Conservation (phyloP, 2,888 invertebrate species). For the Geotrupes spiniger region DNA sequence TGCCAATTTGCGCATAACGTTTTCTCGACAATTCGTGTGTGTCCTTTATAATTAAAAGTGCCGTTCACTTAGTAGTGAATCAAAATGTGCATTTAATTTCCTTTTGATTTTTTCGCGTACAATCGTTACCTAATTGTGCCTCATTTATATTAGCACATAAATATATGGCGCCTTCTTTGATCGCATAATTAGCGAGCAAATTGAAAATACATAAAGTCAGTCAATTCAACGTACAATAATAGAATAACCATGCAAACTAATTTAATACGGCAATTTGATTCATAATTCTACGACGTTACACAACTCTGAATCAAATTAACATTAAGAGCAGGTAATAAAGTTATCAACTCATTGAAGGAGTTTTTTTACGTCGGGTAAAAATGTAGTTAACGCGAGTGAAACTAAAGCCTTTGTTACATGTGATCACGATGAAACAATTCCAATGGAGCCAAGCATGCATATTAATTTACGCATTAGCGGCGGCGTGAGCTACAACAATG, state of each 20-base stretch:
- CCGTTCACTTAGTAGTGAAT: no score
- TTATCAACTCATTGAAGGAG: slow-evolving; percentile 9
- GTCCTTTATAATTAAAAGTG: no score
- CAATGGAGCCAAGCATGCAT: slow-evolving; percentile 10
- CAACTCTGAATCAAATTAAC: slow-evolving; percentile 12
- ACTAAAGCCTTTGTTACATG: background rate
- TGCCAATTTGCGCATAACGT: no score
- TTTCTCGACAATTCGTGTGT: no score
- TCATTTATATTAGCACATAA: slow-evolving; percentile 4
- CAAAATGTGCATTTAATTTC: no score
- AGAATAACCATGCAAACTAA: slow-evolving; percentile 5
- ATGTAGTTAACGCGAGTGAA: slow-evolving; percentile 5
- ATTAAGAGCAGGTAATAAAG: slow-evolving; percentile 14
- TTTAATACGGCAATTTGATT: slow-evolving; percentile 8
- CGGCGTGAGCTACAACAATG: slow-evolving; percentile 11
- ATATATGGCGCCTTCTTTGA: slow-evolving; percentile 12
- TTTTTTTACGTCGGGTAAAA: slow-evolving; percentile 1
- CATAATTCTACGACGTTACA: slow-evolving; percentile 3
- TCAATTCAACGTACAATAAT: background rate
- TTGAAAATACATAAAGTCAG: slow-evolving; percentile 8
- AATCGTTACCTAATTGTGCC: background rate
- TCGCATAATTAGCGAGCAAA: slow-evolving; percentile 15
- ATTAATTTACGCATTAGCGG: slow-evolving; percentile 15
- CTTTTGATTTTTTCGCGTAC: no score
- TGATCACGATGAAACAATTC: slow-evolving; percentile 11